Evolutionary conservation across 1,140 invertebrate species (phyloP).

Genomic region (Aleiodes sp.): DNA sequence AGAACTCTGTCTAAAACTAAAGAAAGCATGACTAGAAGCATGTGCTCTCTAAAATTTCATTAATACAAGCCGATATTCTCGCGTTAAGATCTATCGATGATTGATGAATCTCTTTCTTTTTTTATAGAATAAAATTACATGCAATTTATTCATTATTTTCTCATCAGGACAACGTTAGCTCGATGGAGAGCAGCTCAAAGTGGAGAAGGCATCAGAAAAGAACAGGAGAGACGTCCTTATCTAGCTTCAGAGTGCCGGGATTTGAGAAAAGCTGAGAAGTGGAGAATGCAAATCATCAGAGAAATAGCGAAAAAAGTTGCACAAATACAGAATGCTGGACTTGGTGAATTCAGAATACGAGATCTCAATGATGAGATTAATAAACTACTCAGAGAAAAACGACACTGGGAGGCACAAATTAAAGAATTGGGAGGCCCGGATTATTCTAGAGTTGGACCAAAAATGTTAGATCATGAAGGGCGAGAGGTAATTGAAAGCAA

Average conservation of each 20-base stretch:
- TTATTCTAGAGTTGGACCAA: constrained; percentile 89
- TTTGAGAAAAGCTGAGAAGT: constrained; percentile 91
- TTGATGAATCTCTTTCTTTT: constrained; percentile 20
- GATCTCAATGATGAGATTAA: constrained; percentile 99
- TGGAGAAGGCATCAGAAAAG: constrained; percentile 79
- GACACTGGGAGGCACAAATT: constrained; percentile 98
- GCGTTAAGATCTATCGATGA: constrained; percentile 12
- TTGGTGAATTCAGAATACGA: constrained; percentile 97
- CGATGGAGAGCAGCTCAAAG: constrained; percentile 94
- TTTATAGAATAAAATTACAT: background rate
- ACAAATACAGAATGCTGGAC: constrained; percentile 98
- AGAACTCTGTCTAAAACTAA: no score
- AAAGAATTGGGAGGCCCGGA: constrained; percentile 95
- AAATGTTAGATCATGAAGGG: constrained; percentile 95
- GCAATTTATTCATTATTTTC: constrained; percentile 27
- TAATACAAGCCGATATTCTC: no score
- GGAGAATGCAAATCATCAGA: constrained; percentile 93
- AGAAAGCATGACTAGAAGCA: no score
- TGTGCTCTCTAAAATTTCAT: no score
- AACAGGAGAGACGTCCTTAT: constrained; percentile 88
- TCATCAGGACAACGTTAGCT: constrained; percentile 89
- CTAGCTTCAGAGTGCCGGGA: constrained; percentile 93
- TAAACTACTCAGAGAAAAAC: constrained; percentile 92
- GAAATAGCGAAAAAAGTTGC: constrained; percentile 99
- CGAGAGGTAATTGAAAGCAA: constrained; percentile 75